A percentile compares a stretch with the other conserved stretches of the same genome.
Evolutionary conservation across 2,888 invertebrate species (phyloP).

Genomic region (Tolmerus cingulatus): DNA sequence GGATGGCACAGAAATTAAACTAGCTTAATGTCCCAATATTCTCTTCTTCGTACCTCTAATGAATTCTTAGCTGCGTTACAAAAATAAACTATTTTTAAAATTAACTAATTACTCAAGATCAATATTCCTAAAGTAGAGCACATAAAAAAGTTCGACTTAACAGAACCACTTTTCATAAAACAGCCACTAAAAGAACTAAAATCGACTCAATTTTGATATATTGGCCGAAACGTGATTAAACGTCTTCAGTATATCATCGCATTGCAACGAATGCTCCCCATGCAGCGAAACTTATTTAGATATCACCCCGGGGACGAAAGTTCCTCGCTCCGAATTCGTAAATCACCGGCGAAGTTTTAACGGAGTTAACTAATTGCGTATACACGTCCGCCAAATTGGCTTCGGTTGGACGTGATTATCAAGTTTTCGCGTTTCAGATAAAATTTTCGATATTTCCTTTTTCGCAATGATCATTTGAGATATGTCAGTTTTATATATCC

Average conservation of each 20-base stretch:
- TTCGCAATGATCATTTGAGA: not conserved
- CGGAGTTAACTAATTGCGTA: conserved; percentile 34
- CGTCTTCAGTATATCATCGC: conserved; percentile 3
- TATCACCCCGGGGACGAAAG: conserved; percentile 29
- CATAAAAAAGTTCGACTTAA: not conserved
- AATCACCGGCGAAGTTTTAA: conserved; percentile 33
- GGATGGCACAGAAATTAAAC: no score
- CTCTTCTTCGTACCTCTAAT: no score
- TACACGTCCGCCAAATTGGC: conserved; percentile 25
- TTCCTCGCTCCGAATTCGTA: conserved; percentile 4
- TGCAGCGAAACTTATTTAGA: not conserved
- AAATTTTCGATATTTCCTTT: not conserved
- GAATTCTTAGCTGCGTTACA: no score
- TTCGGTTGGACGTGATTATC: conserved; percentile 14
- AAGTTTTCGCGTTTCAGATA: not conserved
- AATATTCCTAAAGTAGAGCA: not conserved
- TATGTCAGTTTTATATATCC: not conserved
- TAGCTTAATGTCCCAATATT: no score
- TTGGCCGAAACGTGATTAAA: not conserved
- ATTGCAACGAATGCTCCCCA: not conserved
- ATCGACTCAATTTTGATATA: not conserved
- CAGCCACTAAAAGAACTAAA: not conserved
- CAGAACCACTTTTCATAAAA: not conserved
- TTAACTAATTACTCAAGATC: no score
- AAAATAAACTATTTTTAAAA: no score